Conservation (phyloP, 2,797 vertebrate genomes). For the Crax fasciolata region DNA sequence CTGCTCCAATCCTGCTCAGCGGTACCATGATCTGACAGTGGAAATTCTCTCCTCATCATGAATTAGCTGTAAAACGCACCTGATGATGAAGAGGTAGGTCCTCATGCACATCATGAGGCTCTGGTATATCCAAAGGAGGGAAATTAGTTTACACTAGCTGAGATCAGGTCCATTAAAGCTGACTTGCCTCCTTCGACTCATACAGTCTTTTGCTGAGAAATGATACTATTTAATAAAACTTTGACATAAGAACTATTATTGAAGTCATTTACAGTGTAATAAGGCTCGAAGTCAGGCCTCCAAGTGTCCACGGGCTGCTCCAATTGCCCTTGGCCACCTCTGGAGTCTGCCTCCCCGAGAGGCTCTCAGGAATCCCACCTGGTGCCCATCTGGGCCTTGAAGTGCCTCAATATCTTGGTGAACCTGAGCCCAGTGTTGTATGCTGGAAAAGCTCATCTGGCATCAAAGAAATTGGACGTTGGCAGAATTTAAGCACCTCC, state of each 20-base stretch:
- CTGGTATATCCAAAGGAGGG: neutral
- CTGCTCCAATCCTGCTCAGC: constrained; percentile 26
- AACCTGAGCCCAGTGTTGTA: neutral
- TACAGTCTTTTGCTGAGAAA: neutral
- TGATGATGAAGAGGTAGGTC: neutral
- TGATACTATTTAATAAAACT: neutral
- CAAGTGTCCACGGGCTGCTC: neutral
- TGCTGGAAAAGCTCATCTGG: neutral
- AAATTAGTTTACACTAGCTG: neutral
- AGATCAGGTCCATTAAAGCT: neutral
- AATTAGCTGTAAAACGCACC: neutral
- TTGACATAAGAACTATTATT: neutral
- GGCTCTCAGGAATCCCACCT: neutral
- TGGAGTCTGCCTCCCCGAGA: neutral
- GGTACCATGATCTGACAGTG: neutral
- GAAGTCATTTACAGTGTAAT: neutral
- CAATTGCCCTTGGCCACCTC: neutral
- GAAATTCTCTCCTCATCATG: neutral
- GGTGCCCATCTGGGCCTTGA: neutral
- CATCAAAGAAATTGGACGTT: neutral
- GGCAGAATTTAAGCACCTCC: neutral
- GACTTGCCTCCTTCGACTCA: neutral
- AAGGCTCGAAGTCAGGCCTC: neutral
- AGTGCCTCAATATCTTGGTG: neutral
- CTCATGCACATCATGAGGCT: neutral